A percentile compares a stretch with the other conserved stretches of the same genome.
Evolutionary conservation across 2,888 invertebrate genomes (phyloP).

Genomic region (Agriopis aurantiaria): DNA sequence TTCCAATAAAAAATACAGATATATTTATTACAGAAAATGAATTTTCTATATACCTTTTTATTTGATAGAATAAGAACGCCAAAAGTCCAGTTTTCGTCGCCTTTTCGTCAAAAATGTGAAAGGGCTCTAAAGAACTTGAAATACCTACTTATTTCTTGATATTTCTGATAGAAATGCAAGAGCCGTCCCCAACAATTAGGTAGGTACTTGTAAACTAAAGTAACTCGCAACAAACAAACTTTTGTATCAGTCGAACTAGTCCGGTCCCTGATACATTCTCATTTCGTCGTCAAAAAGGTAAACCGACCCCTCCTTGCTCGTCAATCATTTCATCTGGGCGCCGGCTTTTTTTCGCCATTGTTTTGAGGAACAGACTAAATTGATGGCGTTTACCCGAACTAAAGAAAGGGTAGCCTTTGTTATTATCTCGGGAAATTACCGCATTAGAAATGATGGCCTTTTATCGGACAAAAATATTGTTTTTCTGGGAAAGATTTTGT

Average conservation of each 20-base stretch:
- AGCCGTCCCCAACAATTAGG: too few relatives aligned
- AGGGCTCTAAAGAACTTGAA: too few relatives aligned
- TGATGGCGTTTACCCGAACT: conserved; percentile 60
- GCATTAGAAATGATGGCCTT: conserved; percentile 29
- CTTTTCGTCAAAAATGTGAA: too few relatives aligned
- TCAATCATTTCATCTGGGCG: conserved; percentile 71
- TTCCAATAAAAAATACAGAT: too few relatives aligned
- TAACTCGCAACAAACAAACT: conserved; percentile 26
- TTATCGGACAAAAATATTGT: conserved; percentile 45
- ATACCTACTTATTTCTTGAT: too few relatives aligned
- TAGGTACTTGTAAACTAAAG: not conserved
- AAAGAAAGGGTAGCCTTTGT: conserved; percentile 65
- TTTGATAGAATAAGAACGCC: too few relatives aligned
- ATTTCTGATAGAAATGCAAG: too few relatives aligned
- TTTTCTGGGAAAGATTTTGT: conserved; percentile 23
- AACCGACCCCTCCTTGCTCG: conserved; percentile 49
- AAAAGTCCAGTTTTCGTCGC: too few relatives aligned
- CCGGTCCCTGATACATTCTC: conserved; percentile 23
- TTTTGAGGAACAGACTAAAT: conserved; percentile 60
- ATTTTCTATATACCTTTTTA: too few relatives aligned
- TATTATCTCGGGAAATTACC: conserved; percentile 45
- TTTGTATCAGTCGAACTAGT: conserved; percentile 41
- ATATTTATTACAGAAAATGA: too few relatives aligned
- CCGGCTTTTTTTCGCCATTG: conserved; percentile 61
- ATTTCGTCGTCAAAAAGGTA: conserved; percentile 26